Percentiles rank a stretch among this genome's conserved stretches.
phyloP scores from a whole-genome alignment of 2,888 invertebrate genomes.

The Stenolophus ochropezus region DNA sequence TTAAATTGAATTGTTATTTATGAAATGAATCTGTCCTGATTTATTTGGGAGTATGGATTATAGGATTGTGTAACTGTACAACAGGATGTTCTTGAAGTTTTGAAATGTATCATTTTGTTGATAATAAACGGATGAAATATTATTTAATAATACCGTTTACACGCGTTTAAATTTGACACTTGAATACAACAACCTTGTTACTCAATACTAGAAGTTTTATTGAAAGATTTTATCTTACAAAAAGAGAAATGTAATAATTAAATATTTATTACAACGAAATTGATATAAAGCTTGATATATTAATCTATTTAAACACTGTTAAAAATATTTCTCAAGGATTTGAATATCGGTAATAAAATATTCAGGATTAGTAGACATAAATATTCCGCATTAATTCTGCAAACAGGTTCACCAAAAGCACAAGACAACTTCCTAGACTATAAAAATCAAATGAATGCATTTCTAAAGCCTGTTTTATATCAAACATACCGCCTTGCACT shows the following conservation, averaged over 20 bases:
- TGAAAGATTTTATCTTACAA: constrained; percentile 12
- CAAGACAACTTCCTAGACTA: constrained; percentile 5
- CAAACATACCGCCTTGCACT: constrained; percentile 27
- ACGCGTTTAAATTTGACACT: background rate
- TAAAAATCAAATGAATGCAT: background rate
- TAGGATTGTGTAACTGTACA: background rate
- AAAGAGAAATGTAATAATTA: constrained; percentile 27
- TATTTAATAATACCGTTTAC: constrained; percentile 14
- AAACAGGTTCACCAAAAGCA: constrained; percentile 25
- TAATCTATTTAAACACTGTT: constrained; percentile 6
- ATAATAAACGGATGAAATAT: constrained; percentile 1
- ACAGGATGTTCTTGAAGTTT: constrained; percentile 17
- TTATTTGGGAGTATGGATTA: background rate
- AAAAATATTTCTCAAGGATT: constrained; percentile 1
- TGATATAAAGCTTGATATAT: background rate
- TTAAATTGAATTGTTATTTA: constrained; percentile 49
- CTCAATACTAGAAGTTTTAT: constrained; percentile 1
- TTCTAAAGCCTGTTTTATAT: constrained; percentile 18
- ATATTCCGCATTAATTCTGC: constrained; percentile 1
- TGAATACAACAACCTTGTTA: constrained; percentile 14
- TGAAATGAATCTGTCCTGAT: constrained; percentile 1
- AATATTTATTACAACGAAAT: constrained; percentile 17
- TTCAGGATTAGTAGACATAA: constrained; percentile 1
- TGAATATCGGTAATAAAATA: constrained; percentile 7
- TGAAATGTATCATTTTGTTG: constrained; percentile 2